A percentile compares a stretch with the other conserved stretches of the same genome.
These are phyloP conservation scores for Cantharis rufa DNA, from an alignment of 2,888 invertebrate genomes.

Conservation along the genomic window DNA sequence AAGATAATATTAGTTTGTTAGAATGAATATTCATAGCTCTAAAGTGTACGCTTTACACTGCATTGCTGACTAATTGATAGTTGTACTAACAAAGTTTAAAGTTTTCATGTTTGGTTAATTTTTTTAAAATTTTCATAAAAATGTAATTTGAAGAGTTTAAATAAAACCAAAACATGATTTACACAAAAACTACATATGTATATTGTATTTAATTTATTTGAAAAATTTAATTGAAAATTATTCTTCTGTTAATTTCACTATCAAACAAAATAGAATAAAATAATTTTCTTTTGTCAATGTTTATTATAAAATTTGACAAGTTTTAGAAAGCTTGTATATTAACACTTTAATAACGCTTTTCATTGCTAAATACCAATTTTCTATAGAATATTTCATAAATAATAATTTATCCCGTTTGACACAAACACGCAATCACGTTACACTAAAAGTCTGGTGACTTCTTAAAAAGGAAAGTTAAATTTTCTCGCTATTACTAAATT, in stretches of 20 bases:
- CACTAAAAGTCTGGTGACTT: background rate
- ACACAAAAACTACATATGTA: too few relatives aligned
- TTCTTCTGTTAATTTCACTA: background rate
- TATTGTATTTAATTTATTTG: too few relatives aligned
- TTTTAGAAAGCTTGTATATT: background rate
- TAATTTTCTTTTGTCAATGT: background rate
- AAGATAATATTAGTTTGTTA: too few relatives aligned
- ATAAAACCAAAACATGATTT: too few relatives aligned
- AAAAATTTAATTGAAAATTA: too few relatives aligned
- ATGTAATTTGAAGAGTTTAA: too few relatives aligned
- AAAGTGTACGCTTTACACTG: too few relatives aligned
- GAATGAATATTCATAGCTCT: too few relatives aligned
- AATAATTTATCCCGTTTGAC: background rate
- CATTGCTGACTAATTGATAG: too few relatives aligned
- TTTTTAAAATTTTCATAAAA: too few relatives aligned
- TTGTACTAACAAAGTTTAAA: too few relatives aligned
- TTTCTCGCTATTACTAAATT: background rate
- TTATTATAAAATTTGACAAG: background rate
- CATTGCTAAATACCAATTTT: background rate
- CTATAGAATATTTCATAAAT: slow-evolving; percentile 1
- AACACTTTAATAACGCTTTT: background rate
- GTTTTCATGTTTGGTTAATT: too few relatives aligned
- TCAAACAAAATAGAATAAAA: background rate
- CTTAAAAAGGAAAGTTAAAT: background rate
- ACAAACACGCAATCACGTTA: slow-evolving; percentile 1